Evolutionary conservation across 2,797 vertebrate genomes (phyloP), one percentile per base, ranked within the genome.

Genomic region (Mastacembelus armatus): DNA sequence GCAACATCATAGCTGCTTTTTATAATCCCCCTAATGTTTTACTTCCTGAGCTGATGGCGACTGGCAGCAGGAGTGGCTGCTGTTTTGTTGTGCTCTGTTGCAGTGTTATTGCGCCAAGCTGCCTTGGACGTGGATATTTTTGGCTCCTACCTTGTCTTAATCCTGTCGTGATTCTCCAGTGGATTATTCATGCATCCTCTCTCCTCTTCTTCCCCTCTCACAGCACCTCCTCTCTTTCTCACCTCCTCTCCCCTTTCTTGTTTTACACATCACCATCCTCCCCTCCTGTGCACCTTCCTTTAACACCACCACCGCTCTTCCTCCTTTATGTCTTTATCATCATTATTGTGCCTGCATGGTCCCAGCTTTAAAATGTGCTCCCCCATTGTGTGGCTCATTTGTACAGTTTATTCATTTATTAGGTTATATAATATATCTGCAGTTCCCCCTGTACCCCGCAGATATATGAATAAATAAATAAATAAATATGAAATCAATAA

Each of bases 141-240:
- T 89, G 85, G 84, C 85, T 88, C 67, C 78, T 71, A 83, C 80
- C 74, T 85, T 81, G 82, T 89, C 81, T 85, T 90, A 88, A 92
- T 91, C 86, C 84, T 85, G 81, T 78, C 59, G 75, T 80, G 80
- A 86, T 85, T 86, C 83, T 80, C 63, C 70, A 5, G 74, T 83
- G 83, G 86, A 83, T 89, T 90, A 86, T 88, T 88, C 62, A 81
- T 84, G 78, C 83, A 81, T 74, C 80, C 74, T 71, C 68, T 66
- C 59, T 19, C 51, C 38, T n/a, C n/a, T n/a, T n/a, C n/a, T n/a
- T 55, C 56, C 43, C 49, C 15, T 40, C 44, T 62, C 51, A 39
- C 72, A 62, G 65, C 64, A 40, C 68, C 61, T 73, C 43, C 58
- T 66, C 63, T 21, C 26, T 51, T 61, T 79, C 35, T 74, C 74